Evolutionary conservation across 2,888 invertebrate genomes (phyloP), one percentile per base, ranked within the genome.

Genomic region (Napeogenes sylphis): DNA sequence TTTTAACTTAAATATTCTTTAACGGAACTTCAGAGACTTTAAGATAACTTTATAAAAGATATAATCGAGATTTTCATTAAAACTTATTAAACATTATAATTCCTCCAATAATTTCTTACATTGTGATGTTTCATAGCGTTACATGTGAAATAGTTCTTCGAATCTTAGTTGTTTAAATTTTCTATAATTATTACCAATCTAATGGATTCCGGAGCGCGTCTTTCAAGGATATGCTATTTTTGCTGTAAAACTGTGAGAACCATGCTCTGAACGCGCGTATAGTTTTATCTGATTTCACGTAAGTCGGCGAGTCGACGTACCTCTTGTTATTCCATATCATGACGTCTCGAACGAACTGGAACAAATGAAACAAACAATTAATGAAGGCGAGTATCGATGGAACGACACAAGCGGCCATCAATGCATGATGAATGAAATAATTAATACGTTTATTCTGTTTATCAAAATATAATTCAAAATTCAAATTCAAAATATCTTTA

Each of bases 261-360:
- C 97, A 98, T 14, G 91, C 85, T 0, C 97, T 90, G 79, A 94
- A 96, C 0, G 92, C 90, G n/a, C 92, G 91, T 2, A 98, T 93
- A 0, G 93, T 86, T 5, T 91, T 91, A 79, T 98, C 98, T 61
- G 95, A 94, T 67, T 93, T 93, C 0, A 95, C 94, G 64, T 96
- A 91, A 0, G 94, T 76, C 0, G 97, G 97, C 0, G 93, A 92
- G 45, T 91, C 92, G 0, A 93, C 87, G 79, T 93, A 97, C 10
- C 91, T 91, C 76, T 98, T 98, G 83, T 94, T 94, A 80, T 97
- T 97, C 98, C 98, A 98, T 4, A 98, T 93, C 67, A 92, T 91
- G 0, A 97, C 92, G 79, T 98, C 98, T 0, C 97, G 91, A 79
- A 96, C 94, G 73, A 97, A 94, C 96, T 96, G 85, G 10, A 87